Conservation (phyloP, 2,888 invertebrate genomes). For the Hypena proboscidalis region DNA sequence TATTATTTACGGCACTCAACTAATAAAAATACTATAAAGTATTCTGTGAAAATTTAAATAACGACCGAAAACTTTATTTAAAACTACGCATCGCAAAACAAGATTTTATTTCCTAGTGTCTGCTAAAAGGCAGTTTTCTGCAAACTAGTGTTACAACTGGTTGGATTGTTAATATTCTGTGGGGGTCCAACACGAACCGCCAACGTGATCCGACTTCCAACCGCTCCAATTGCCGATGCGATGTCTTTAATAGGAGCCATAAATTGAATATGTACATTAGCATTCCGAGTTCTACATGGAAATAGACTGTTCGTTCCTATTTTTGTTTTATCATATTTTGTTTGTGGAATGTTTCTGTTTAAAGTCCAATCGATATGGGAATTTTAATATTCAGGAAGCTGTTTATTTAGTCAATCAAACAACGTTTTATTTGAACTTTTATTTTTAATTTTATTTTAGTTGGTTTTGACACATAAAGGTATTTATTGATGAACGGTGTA, state of each 20-base stretch:
- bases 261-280: conserved; percentile 73
- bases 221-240: conserved; percentile 54
- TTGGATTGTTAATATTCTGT: conserved; percentile 64
- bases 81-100: conserved; percentile 43
- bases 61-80: conserved; percentile 43
- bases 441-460: too few relatives aligned
- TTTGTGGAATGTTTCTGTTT: too few relatives aligned
- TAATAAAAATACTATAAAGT: not conserved
- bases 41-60: conserved; percentile 1
- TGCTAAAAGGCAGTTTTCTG: conserved; percentile 65
- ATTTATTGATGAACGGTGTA: too few relatives aligned
- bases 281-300: conserved; percentile 50
- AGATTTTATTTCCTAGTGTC: conserved; percentile 64
- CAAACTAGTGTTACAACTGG: conserved; percentile 49
- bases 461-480: too few relatives aligned
- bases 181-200: conserved; percentile 50
- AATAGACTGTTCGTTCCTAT: conserved; percentile 25
- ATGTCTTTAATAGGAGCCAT: conserved; percentile 74
- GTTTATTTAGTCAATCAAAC: too few relatives aligned
- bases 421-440: too few relatives aligned
- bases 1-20: too few relatives aligned
- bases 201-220: conserved; percentile 47
- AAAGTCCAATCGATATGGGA: too few relatives aligned
- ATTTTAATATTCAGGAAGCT: too few relatives aligned
- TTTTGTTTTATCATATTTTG: conserved; percentile 5